These are phyloP conservation scores for Tethya wilhelma DNA, from an alignment of 37 sponge, comb jelly and placozoan species.

Conservation along the genomic window DNA sequence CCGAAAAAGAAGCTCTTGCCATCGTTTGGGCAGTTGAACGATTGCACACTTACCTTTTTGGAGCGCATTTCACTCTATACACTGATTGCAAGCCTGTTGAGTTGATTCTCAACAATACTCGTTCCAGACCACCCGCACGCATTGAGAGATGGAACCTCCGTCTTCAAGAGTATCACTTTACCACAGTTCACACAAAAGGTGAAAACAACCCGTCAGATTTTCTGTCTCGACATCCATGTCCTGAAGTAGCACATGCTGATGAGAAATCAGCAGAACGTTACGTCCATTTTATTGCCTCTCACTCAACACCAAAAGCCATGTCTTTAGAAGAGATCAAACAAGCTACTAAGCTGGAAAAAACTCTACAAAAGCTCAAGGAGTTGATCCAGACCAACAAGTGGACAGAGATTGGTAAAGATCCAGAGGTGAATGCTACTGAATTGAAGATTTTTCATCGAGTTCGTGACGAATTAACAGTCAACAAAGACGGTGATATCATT, in stretches of 20 bases:
- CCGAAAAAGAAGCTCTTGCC: constrained; percentile 23
- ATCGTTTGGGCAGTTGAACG: constrained; percentile 25
- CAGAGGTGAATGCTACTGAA: constrained; percentile 7
- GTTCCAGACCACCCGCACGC: constrained; percentile 56
- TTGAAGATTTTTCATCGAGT: constrained; percentile 8
- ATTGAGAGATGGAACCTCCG: constrained; percentile 55
- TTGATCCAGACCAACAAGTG: neutral
- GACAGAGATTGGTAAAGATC: neutral
- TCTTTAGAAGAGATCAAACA: constrained; percentile 26
- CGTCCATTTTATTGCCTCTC: constrained; percentile 15
- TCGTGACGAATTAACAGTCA: constrained; percentile 18
- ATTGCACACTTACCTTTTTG: constrained; percentile 72
- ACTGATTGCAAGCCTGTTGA: constrained; percentile 50
- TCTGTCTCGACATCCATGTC: constrained; percentile 38
- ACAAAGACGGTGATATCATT: constrained; percentile 8
- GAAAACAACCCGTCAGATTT: constrained; percentile 48
- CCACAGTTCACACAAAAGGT: constrained; percentile 43
- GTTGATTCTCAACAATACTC: constrained; percentile 29
- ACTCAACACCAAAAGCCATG: constrained; percentile 50
- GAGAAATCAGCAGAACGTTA: constrained; percentile 14
- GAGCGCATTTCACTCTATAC: constrained; percentile 39
- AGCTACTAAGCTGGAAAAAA: constrained; percentile 12
- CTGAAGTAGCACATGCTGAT: neutral
- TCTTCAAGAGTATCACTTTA: constrained; percentile 50
- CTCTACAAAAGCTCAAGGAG: neutral